Evolutionary conservation across 1,140 invertebrate genomes (phyloP).

Genomic region (Melipona quadrifasciata): DNA sequence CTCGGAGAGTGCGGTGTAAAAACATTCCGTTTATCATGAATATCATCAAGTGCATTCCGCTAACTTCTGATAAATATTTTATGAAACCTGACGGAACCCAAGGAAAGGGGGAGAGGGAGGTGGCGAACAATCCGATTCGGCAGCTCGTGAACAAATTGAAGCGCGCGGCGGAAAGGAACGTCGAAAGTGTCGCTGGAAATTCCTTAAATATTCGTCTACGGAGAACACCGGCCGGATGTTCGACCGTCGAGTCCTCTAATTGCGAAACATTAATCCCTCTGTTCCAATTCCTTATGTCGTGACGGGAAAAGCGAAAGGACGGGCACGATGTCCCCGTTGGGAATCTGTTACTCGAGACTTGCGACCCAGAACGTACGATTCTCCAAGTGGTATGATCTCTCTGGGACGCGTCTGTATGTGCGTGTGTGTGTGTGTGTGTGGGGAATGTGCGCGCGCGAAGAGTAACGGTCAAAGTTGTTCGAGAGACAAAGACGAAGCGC

Average conservation of each 20-base stretch:
- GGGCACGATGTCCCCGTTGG: neutral
- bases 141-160: neutral
- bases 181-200: neutral
- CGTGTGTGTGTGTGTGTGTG: neutral
- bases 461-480: neutral
- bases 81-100: neutral
- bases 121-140: neutral
- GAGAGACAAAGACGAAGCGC: neutral
- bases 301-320: conserved; percentile 31
- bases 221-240: conserved; percentile 11
- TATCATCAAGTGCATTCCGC: conserved; percentile 29
- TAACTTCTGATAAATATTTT: conserved; percentile 25
- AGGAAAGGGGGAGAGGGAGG: too few relatives aligned
- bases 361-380: neutral
- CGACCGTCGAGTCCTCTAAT: conserved; percentile 46
- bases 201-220: conserved; percentile 24
- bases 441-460: neutral
- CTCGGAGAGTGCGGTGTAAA: conserved; percentile 11
- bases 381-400: conserved; percentile 26
- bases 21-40: conserved; percentile 29
- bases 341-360: conserved; percentile 28
- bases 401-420: neutral
- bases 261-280: conserved; percentile 64
- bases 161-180: too few relatives aligned
- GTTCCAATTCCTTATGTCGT: conserved; percentile 52